Base-by-base conservation (phyloP, 2,797 vertebrate species). In the Triplophysa bombifrons region DNA sequence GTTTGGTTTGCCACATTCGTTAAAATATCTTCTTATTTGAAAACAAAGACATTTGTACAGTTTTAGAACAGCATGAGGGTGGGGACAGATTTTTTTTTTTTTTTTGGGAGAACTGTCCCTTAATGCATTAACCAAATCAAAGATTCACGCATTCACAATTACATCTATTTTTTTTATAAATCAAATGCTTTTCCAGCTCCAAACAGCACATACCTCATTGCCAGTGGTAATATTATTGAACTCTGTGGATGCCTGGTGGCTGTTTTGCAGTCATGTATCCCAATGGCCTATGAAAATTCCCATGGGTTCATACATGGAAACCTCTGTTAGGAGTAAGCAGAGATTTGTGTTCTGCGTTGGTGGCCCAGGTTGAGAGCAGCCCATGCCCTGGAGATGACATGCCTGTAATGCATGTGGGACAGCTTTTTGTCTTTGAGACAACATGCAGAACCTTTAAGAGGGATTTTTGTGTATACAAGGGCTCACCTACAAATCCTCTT, bases 401-500 rank as follows among this genome's bases (percentile, higher is more conserved):
- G n/a, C 70, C 46, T 73, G 55, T 73, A 80, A 60, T 73, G 38
- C 78, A 41, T 60, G 51, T 48, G 60, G 60, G 50, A 20, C 30
- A 30, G 25, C 68, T 50, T 41, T 41, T 64, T 55, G 51, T 65
- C 48, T 72, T 46, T 55, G 3, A 55, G 34, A 64, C 69, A 73
- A 25, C 8, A 79, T 55, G 19, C 61, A 66, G 34, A 80, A 46
- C 13, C 50, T 34, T 48, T 27, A 68, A 76, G n/a, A 67, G 30
- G 41, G 66, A 81, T 55, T 44, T 61, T 17, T 2, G 56, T 10
- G 83, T 72, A 82, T 72, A 63, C 74, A 44, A 61, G 71, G 80
- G 85, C 70, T 51, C 20, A 70, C 70, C 60, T 65, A 68, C 46
- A 61, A 63, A 80, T 58, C 68, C 71, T 64, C 68, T 74, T 55